A percentile compares a stretch with the other conserved stretches of the same genome.
phyloP scores from a whole-genome alignment of 2,888 invertebrate genomes.

The Pyralis farinalis region DNA sequence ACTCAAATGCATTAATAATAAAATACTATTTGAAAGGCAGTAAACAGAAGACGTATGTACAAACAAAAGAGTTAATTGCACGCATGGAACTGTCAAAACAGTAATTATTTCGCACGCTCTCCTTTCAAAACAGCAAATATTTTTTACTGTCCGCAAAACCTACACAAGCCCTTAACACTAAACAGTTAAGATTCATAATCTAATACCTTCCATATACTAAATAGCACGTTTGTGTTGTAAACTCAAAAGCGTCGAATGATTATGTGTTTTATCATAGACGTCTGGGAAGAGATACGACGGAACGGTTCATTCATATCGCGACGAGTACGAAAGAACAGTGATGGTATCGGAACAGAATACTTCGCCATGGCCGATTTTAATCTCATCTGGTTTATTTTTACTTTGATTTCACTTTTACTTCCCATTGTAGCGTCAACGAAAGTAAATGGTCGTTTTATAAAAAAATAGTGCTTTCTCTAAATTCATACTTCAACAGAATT shows the following conservation, averaged over 20 bases:
- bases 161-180: constrained; percentile 2
- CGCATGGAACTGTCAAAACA: constrained; percentile 46
- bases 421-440: constrained; percentile 33
- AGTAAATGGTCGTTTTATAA: constrained; percentile 33
- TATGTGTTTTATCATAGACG: constrained; percentile 22
- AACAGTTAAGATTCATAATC: constrained; percentile 11
- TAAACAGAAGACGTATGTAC: constrained; percentile 12
- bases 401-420: constrained; percentile 52
- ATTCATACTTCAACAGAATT: not conserved
- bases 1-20: not conserved
- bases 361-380: constrained; percentile 17
- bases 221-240: constrained; percentile 21
- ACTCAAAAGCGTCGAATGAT: constrained; percentile 25
- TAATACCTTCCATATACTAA: not conserved
- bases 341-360: constrained; percentile 16
- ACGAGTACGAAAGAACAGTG: not conserved
- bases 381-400: constrained; percentile 28
- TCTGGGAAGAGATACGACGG: constrained; percentile 23
- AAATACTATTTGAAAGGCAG: not conserved
- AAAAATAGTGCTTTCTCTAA: constrained; percentile 16
- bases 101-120: constrained; percentile 56
- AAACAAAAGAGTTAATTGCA: constrained; percentile 37
- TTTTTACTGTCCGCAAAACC: not conserved
- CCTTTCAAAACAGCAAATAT: constrained; percentile 30
- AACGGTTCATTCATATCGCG: constrained; percentile 6